Base-by-base conservation (phyloP, 2,113 vertebrate genomes). In the Scomber japonicus region DNA sequence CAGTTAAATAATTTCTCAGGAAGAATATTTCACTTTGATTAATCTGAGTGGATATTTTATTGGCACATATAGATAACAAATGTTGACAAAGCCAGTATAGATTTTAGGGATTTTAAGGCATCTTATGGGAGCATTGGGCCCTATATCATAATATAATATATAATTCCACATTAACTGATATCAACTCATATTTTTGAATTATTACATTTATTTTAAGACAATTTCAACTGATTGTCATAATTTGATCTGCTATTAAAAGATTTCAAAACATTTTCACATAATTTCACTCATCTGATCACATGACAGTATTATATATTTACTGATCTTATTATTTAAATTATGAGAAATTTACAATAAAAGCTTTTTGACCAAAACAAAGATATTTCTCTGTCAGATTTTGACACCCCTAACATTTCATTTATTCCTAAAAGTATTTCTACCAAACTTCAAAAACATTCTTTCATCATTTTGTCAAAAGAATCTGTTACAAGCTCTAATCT, bases 361-460 rank as follows among this genome's bases (percentile, higher is more conserved):
- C 13, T 1, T n/a, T 31, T 61, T 9, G 40, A 49, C 6, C 1
- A 5, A 49, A 63, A 10, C 21, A 4, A 50, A 44, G 0, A 27
- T 57, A 64, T 30, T 27, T 15, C 30, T 6, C 6, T 21, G 9
- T 0, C 16, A 10, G 1, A 40, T 51, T 60, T 61, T 49, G 14
- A 40, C 65, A 24, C n/a, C 6, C 11, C 1, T 44, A n/a, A 49
- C 53, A 48, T 71, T 56, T 44, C 14, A 45, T 69, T 64, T 10
- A 48, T 59, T 55, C 13, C 6, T 12, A 44, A 54, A 19, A 72
- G 14, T 2, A 74, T 11, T 13, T 54, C 14, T 11, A 24, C 57
- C 30, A 53, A 35, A 70, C 30, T 35, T 59, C 74, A 72, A 70
- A 77, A 49, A 75, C 54, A 66, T 83, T 73, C 44, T 62, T n/a